A percentile compares a stretch with the other conserved stretches of the same genome.
Conservation (phyloP, 2,888 invertebrate species). For the Chymomyza amoena region DNA sequence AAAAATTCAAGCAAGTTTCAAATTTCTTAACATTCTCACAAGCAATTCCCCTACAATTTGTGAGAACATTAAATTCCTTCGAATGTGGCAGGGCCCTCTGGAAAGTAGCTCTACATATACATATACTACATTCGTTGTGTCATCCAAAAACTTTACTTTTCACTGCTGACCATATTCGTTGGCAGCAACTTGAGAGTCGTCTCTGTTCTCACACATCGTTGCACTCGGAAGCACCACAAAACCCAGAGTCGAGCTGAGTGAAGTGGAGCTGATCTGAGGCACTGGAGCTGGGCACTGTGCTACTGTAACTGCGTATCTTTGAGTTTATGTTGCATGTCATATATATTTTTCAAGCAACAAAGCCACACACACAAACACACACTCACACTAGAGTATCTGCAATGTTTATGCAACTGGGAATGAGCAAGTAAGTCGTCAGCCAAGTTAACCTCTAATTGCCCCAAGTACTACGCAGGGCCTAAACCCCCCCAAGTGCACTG, state of each 20-base stretch:
- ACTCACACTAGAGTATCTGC: not conserved
- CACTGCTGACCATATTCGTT: not conserved
- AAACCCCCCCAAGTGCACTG: conserved; percentile 48
- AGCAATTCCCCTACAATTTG: no score
- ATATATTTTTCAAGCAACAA: not conserved
- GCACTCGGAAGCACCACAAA: conserved; percentile 2
- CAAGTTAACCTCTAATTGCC: conserved; percentile 67
- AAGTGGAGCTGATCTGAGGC: not conserved
- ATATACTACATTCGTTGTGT: not conserved
- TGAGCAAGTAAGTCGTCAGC: conserved; percentile 18
- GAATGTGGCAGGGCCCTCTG: not conserved
- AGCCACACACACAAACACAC: not conserved
- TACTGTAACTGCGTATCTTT: not conserved
- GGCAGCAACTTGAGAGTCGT: not conserved
- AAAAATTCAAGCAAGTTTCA: no score
- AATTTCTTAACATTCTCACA: no score
- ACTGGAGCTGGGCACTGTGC: not conserved
- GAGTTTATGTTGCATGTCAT: not conserved
- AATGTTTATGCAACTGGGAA: conserved; percentile 35
- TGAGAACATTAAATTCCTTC: not conserved
- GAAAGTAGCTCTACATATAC: not conserved
- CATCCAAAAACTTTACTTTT: not conserved
- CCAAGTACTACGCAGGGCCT: not conserved
- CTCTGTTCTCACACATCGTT: not conserved
- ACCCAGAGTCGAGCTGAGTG: not conserved